A percentile compares a stretch with the other conserved stretches of the same genome.
Conservation (phyloP, 2,113 vertebrate species). For the Syrmaticus mikado region DNA sequence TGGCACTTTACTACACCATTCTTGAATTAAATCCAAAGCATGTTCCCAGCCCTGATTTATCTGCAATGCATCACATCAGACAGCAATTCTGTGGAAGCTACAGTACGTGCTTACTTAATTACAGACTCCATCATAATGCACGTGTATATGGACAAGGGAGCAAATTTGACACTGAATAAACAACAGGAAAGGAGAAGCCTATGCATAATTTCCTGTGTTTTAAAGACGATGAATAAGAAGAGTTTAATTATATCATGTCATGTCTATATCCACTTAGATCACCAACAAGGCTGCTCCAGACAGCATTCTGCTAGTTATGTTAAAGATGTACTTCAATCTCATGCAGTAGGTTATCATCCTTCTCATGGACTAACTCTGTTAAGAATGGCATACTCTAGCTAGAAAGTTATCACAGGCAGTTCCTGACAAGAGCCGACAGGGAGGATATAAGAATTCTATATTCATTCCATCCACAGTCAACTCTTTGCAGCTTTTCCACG, state of each 20-base stretch:
- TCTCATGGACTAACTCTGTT: neutral
- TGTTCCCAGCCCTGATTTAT: neutral
- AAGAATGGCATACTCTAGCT: neutral
- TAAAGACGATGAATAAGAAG: neutral
- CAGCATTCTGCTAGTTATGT: neutral
- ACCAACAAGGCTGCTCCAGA: neutral
- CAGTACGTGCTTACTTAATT: slow-evolving; percentile 18
- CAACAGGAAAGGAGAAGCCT: slow-evolving; percentile 22
- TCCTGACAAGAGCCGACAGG: neutral
- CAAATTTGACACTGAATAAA: slow-evolving; percentile 24
- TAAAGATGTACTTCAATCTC: neutral
- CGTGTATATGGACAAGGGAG: slow-evolving; percentile 12
- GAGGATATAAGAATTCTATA: neutral
- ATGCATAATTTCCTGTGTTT: slow-evolving; percentile 23
- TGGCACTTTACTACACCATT: neutral
- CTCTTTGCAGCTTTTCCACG: neutral
- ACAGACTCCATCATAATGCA: neutral
- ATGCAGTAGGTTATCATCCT: neutral
- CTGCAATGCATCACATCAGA: neutral
- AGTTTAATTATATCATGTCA: slow-evolving; percentile 30
- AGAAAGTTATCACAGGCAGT: neutral
- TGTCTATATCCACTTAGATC: neutral
- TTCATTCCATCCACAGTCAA: neutral
- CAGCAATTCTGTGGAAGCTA: neutral
- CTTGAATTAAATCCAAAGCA: slow-evolving; percentile 11